phyloP scores from a whole-genome alignment of 2,888 invertebrate species.

The Bellardia bayeri region DNA sequence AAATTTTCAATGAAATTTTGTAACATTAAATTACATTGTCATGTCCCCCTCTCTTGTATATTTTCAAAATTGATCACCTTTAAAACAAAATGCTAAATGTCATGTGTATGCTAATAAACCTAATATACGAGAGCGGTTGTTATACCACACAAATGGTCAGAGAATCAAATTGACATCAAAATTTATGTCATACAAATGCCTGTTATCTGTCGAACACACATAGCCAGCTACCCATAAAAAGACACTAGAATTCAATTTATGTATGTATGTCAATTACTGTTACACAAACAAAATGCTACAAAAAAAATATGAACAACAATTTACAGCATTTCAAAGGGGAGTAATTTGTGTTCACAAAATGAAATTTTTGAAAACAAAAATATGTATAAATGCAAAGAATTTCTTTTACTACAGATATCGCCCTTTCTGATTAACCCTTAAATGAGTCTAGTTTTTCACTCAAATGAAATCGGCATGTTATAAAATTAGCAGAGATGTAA shows the following conservation, averaged over 20 bases:
- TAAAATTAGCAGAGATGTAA: not conserved
- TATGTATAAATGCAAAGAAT: too few species aligned
- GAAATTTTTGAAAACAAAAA: too few species aligned
- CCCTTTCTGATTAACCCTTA: too few species aligned
- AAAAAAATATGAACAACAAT: not conserved
- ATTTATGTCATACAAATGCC: slow-evolving; percentile 4
- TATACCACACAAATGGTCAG: not conserved
- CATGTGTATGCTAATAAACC: slow-evolving; percentile 11
- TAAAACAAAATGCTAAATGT: not conserved
- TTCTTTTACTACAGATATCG: too few species aligned
- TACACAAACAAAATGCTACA: slow-evolving; percentile 6
- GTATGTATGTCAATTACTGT: slow-evolving; percentile 48
- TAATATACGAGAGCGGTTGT: not conserved
- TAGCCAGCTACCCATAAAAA: not conserved
- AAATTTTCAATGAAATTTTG: too few species aligned
- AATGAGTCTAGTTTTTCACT: too few species aligned
- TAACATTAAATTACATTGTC: too few species aligned
- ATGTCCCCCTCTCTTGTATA: too few species aligned
- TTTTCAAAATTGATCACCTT: too few species aligned
- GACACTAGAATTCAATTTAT: slow-evolving; percentile 51
- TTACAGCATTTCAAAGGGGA: not conserved
- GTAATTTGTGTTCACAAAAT: too few species aligned
- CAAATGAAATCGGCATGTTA: not conserved
- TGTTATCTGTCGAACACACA: slow-evolving; percentile 2
- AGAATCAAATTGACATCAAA: slow-evolving; percentile 12